Evolutionary conservation across 1,140 invertebrate genomes (phyloP), one percentile per base, ranked within the genome.

Genomic region (Brachionus plicatilis): DNA sequence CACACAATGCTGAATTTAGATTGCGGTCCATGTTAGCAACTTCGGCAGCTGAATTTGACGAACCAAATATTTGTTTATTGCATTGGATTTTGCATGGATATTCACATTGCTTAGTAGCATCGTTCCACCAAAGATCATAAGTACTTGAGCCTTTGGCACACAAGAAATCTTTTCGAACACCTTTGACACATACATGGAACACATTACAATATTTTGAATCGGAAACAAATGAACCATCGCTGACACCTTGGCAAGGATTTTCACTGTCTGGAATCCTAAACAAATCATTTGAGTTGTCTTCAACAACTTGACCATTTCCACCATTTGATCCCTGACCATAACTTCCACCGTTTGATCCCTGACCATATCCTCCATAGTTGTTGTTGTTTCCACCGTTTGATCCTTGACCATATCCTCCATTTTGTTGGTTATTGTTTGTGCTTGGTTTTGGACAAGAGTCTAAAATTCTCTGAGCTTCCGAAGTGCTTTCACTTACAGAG

Each of bases 81-180:
- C 82, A 84, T 47, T 84, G 65, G 7, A 84, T 24, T 60, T 75
- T 75, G 37, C 83, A 84, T 65, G 83, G 83, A 47, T 53, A 84
- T 33, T 84, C 83, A 27, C 83, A 84, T 75, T 66, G 83, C 75
- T 75, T 50, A 1, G 66, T 75, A 17, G 56, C 56, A 66, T 84
- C 66, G 20, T 84, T 84, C 68, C 72, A 84, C 83, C 83, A 84
- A 5, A 84, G 47, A 24, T 84, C 83, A n/a, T 84, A 84, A 20
- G 66, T 56, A 29, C 56, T 84, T 72, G 68, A 66, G 12, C 53
- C 83, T 41, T 45, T 50, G 9, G 83, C 66, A 76, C 83, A 84
- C 12, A 43, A 45, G 33, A 84, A 75, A 65, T 84, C 83, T 60
- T 72, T 50, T 53, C 83, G 41, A 11, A 41, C 20, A 53, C 83